Evolutionary conservation across 1,140 invertebrate genomes (phyloP).

Genomic region (Metaphire vulgaris): DNA sequence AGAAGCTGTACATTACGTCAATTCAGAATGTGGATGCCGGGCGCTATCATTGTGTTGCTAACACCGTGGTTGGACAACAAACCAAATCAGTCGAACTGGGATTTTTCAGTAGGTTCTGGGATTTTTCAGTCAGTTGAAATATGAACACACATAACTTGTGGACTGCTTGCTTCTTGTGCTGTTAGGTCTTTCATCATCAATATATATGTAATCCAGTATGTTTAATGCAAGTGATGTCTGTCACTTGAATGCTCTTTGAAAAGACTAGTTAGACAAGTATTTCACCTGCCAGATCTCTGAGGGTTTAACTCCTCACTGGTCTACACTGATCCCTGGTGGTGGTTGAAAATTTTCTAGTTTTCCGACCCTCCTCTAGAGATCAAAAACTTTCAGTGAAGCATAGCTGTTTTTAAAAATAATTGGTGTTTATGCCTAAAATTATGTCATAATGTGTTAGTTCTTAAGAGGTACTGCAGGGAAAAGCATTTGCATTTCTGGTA

Average conservation of each 20-base stretch:
- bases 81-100: slow-evolving; percentile 5
- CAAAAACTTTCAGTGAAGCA: too few species aligned
- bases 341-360: too few species aligned
- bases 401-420: too few species aligned
- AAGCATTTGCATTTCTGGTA: background rate
- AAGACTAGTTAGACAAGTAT: background rate
- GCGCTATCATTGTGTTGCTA: slow-evolving; percentile 3
- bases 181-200: too few species aligned
- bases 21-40: slow-evolving; percentile 29
- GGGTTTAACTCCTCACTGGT: background rate
- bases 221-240: background rate
- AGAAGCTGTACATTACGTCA: slow-evolving; percentile 26
- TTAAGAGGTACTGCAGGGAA: background rate
- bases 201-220: too few species aligned
- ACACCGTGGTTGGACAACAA: background rate
- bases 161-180: too few species aligned
- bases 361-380: too few species aligned
- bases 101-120: slow-evolving; percentile 7
- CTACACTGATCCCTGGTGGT: background rate
- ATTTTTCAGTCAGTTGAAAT: background rate
- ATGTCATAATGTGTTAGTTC: too few species aligned
- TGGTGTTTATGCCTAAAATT: too few species aligned
- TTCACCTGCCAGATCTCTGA: background rate
- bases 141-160: background rate
- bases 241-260: background rate